Evolutionary conservation across 2,888 invertebrate genomes (phyloP).

Genomic region (Oxycera nigricornis): DNA sequence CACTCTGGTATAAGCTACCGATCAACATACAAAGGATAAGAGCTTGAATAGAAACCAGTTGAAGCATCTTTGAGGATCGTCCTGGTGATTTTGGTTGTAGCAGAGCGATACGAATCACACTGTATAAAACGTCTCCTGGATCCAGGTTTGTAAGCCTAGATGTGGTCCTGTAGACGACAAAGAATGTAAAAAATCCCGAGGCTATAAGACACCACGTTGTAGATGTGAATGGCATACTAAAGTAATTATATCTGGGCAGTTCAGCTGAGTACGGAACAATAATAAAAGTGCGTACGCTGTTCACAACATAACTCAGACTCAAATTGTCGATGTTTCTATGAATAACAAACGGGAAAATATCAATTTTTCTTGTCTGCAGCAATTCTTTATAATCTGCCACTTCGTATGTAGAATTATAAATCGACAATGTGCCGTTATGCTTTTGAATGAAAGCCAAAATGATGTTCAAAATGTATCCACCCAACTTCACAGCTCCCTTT

Average conservation of each 20-base stretch:
- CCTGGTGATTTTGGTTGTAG: not conserved
- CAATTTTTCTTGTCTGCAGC: not conserved
- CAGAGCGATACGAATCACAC: not conserved
- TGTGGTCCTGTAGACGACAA: not conserved
- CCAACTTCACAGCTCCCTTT: not conserved
- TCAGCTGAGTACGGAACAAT: not conserved
- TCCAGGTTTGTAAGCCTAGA: not conserved
- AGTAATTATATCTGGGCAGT: not conserved
- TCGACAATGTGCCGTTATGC: not conserved
- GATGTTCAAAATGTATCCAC: not conserved
- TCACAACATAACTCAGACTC: not conserved
- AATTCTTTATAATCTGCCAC: not conserved
- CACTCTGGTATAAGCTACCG: slow-evolving; percentile 3
- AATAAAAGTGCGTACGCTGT: not conserved
- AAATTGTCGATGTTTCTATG: not conserved
- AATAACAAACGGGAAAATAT: not conserved
- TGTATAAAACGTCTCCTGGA: not conserved
- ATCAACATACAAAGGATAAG: not conserved
- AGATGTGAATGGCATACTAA: not conserved
- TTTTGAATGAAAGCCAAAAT: not conserved
- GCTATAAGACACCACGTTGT: not conserved
- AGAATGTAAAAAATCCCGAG: not conserved
- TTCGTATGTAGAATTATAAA: not conserved
- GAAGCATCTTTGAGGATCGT: not conserved
- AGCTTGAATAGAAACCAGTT: not conserved